Base-by-base conservation (phyloP, 2,888 invertebrate genomes). In the Calameuta idolon region DNA sequence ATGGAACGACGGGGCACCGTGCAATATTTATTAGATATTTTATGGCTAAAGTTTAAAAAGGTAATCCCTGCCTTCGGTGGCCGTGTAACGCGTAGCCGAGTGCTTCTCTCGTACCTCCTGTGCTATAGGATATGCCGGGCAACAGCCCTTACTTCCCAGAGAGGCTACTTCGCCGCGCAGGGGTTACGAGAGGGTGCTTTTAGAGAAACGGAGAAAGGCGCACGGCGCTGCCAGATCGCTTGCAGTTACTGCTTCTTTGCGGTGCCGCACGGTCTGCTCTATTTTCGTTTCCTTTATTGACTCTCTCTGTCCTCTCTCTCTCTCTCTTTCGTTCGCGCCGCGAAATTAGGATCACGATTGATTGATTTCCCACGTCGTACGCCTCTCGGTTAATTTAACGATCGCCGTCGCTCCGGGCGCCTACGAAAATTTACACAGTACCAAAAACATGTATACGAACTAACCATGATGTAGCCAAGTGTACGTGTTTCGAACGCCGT, bases 11-110 rank as follows among this genome's bases (percentile, higher is more conserved):
- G 85, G 82, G 82, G 81, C 84, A 76, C 80, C 81, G 83, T 82
- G 85, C 86, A 85, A 89, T 89, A 87, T 89, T 89, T 89, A 87
- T 88, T 86, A 87, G 86, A 88, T 86, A 87, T 84, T 89, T 89
- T 88, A 88, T 87, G 85, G 86, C 83, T 76, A 86, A 89, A 89
- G 87, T 89, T 89, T 89, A 87, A 88, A 89, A 89, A 87, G 87
- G 85, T 86, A 87, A 89, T 87, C 84, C 87, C 80, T 81, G 81
- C 83, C 84, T 82, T 85, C 81, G 76, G 76, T 12, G 35, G 74
- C 74, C 12, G 37, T 35, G 35, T 5, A 55, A 9, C 55, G 55
- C 55, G 23, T 55, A 55, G 55, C 55, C 55, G 23, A 15, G 23
- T 23, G 55, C 55, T 23, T 55, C 55, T 55, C 55, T 55, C 23